Base-by-base conservation (phyloP, 2,113 vertebrate species). In the rabbit (Oryctolagus cuniculus) region DNA sequence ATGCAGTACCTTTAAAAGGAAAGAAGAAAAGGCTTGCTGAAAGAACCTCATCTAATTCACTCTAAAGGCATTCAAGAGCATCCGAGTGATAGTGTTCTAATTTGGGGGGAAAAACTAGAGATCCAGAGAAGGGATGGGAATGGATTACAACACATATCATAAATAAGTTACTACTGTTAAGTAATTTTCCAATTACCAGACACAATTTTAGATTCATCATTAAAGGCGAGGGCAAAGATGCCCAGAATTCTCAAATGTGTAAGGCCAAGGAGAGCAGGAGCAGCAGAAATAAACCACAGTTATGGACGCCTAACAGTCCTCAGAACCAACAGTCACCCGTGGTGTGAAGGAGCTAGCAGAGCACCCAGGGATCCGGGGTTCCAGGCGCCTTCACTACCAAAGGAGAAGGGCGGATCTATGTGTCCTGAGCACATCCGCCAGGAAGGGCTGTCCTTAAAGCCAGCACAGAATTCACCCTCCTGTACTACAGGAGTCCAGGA, bases 1-100 rank as follows among this genome's bases (percentile, higher is more conserved):
- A 99, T 98, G 93, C 98, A 98, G 2, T 99, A 99, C 73, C 98
- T 99, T 87, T 61, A 34, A 93, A 51, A 55, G 83, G 80, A 88
- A 27, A 16, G 9, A 81, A 27, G 36, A 93, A 84, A 79, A 1
- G 69, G 66, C 12, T 92, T 53, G 88, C 31, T 74, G 31, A 81
- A 44, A 82, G 38, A 67, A 82, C 29, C 27, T 69, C 6, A 74
- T 11, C 51, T 24, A 67, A 27, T 25, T 77, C 29, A 77, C 25
- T 70, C 19, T 51, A 66, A 82, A 82, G 88, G 13, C 8, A 82
- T 21, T 80, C 67, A 24, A 8, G 84, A 84, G 16, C 13, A 79
- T 13, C 25, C 75, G 34, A 69, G 34, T 74, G 13, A 66, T 16
- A 69, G 10, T 63, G 6, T 38, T 66, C 51, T 77, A 61, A 31